Conservation (phyloP, 2,888 invertebrate genomes). For the Amphipyra berbera region DNA sequence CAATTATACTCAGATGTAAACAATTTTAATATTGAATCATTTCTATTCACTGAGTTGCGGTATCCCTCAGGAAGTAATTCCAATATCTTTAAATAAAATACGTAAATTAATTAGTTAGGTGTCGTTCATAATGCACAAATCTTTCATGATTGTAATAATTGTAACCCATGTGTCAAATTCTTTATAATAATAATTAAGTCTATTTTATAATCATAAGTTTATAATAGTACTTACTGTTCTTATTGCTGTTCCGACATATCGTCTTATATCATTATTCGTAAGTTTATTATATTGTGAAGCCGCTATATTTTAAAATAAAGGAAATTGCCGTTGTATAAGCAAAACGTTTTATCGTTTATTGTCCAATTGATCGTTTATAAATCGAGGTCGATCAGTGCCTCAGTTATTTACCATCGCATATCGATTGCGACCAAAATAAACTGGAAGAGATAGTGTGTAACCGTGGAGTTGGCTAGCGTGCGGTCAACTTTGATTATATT, state of each 20-base stretch:
- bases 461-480: slow-evolving; percentile 86
- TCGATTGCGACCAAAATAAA: slow-evolving; percentile 87
- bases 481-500: slow-evolving; percentile 69
- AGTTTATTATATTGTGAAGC: slow-evolving; percentile 88
- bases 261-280: slow-evolving; percentile 87
- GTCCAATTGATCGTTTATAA: slow-evolving; percentile 81
- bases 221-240: slow-evolving; percentile 84
- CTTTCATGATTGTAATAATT: slow-evolving; percentile 74
- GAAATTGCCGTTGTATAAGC: slow-evolving; percentile 89
- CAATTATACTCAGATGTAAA: slow-evolving; percentile 71
- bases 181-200: slow-evolving; percentile 76
- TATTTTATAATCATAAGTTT: slow-evolving; percentile 79
- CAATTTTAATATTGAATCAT: slow-evolving; percentile 68
- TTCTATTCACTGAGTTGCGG: slow-evolving; percentile 73
- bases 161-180: slow-evolving; percentile 87
- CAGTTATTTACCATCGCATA: slow-evolving; percentile 81
- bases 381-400: slow-evolving; percentile 81
- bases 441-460: slow-evolving; percentile 87
- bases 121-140: slow-evolving; percentile 75
- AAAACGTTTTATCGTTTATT: slow-evolving; percentile 88
- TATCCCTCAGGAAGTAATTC: slow-evolving; percentile 89
- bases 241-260: slow-evolving; percentile 89
- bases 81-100: slow-evolving; percentile 77
- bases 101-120: slow-evolving; percentile 72
- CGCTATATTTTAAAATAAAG: slow-evolving; percentile 90